Evolutionary conservation across 1,140 invertebrate species (phyloP), one percentile per base, ranked within the genome.

Genomic region (Lepidurus couesii): DNA sequence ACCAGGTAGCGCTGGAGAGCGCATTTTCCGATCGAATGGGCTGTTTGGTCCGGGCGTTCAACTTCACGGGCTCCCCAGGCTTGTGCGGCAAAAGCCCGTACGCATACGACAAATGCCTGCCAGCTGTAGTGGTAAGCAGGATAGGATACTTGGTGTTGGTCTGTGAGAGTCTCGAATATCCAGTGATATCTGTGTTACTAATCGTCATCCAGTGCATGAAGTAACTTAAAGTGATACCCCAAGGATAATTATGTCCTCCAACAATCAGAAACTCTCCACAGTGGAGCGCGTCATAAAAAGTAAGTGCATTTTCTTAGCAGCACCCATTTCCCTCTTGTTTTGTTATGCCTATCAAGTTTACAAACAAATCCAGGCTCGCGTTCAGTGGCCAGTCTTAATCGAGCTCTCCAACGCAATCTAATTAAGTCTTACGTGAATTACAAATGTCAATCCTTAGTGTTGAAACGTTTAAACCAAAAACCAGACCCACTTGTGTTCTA

Each of bases 271-370:
- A 86, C 85, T 90, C 84, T 90, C 90, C 81, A 90, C 90, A 81
- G 91, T 90, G 84, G 90, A 91, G 81, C 89, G 90, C 84, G 88
- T 91, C 83, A 89, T 91, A 82, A 90, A 91, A 90, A 90, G 90
- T 91, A 89, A 91, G 89, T 86, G 53, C 0, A 65, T 65, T 65
- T 65, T 65, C 53, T 65, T 7, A 65, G 21, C 76, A 42, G 65
- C 42, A 21, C 75, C 76, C 21, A 44, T 44, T 10, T 45, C 26
- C 47, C 21, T 24, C 10, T 24, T 75, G 74, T 75, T 24, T 11
- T 65, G 53, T 65, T 65, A 65, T 65, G 53, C 53, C 53, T 65
- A 7, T 21, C 53, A 65, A 65, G 53, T 65, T 65, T 65, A 65
- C 53, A 65, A 65, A 65, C 53, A 65, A 65, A 65, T 65, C 53